phyloP scores from a whole-genome alignment of 92 coral and sea anemone genomes.

The Zoanthus sociatus region DNA sequence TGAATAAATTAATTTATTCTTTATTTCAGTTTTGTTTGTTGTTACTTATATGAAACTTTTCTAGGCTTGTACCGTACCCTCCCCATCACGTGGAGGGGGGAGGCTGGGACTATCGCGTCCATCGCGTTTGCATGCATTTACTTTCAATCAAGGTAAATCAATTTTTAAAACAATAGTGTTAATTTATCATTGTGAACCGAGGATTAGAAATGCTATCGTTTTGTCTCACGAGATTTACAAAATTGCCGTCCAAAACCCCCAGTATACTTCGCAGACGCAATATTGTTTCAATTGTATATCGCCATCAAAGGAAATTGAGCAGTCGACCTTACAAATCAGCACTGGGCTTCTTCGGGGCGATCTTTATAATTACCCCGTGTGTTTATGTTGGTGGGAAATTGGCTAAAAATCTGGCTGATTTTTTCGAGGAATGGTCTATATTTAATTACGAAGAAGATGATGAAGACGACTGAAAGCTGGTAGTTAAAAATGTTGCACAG shows the following conservation, averaged over 20 bases:
- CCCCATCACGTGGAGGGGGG: no score
- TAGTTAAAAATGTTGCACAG: no score
- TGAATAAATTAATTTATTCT: no score
- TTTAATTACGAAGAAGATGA: slow-evolving; percentile 91
- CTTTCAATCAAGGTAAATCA: no score
- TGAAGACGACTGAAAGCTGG: slow-evolving; percentile 70
- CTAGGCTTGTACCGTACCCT: no score
- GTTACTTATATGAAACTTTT: no score
- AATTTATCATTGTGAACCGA: not conserved
- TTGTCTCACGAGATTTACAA: slow-evolving; percentile 38
- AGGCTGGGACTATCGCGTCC: no score
- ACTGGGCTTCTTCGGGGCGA: slow-evolving; percentile 61
- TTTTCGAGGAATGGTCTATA: slow-evolving; percentile 92
- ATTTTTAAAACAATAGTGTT: not conserved
- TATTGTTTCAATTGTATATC: slow-evolving; percentile 19
- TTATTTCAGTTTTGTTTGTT: no score
- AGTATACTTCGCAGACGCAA: not conserved
- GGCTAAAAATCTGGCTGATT: slow-evolving; percentile 74
- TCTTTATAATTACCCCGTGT: slow-evolving; percentile 65
- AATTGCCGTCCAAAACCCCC: not conserved
- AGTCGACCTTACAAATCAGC: slow-evolving; percentile 24
- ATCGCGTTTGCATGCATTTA: no score
- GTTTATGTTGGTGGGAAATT: slow-evolving; percentile 80
- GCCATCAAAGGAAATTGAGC: slow-evolving; percentile 24
- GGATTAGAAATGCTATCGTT: slow-evolving; percentile 2